These are phyloP conservation scores for Oxyteleia sp. DNA, from an alignment of 2,888 invertebrate genomes.

Conservation along the genomic window DNA sequence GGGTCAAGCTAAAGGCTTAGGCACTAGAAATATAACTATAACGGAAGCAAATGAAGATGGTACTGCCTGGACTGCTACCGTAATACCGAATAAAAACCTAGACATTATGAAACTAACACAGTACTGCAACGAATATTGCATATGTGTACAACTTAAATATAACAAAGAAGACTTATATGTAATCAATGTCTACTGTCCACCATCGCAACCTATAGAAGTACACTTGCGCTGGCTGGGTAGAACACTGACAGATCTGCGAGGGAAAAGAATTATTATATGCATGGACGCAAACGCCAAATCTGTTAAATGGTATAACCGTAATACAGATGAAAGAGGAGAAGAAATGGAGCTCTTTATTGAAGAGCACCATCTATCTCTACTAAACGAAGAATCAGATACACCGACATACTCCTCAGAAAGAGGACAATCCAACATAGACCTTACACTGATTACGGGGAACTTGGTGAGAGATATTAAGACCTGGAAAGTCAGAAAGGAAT, in stretches of 20 bases:
- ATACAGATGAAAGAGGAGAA: not conserved
- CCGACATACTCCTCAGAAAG: not conserved
- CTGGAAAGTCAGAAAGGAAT: slow-evolving; percentile 12
- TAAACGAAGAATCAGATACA: not conserved
- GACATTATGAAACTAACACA: slow-evolving; percentile 23
- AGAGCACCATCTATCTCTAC: not conserved
- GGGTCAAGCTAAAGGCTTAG: no score
- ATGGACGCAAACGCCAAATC: slow-evolving; percentile 52
- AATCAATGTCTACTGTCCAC: slow-evolving; percentile 39
- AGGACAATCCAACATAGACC: slow-evolving; percentile 36
- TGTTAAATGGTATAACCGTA: not conserved
- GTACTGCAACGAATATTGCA: not conserved
- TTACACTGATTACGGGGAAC: slow-evolving; percentile 30
- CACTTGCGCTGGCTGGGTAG: not conserved
- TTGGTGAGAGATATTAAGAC: not conserved
- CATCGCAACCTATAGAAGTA: not conserved
- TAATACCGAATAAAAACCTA: not conserved
- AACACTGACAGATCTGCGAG: slow-evolving; percentile 4
- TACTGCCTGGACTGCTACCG: slow-evolving; percentile 22
- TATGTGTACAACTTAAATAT: not conserved
- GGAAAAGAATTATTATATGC: slow-evolving; percentile 20
- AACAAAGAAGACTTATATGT: not conserved
- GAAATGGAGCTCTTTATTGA: slow-evolving; percentile 11
- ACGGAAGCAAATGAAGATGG: no score
- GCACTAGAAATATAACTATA: no score